Evolutionary conservation across 2,113 vertebrate species (phyloP).

Genomic region (Stigmatopora argus): DNA sequence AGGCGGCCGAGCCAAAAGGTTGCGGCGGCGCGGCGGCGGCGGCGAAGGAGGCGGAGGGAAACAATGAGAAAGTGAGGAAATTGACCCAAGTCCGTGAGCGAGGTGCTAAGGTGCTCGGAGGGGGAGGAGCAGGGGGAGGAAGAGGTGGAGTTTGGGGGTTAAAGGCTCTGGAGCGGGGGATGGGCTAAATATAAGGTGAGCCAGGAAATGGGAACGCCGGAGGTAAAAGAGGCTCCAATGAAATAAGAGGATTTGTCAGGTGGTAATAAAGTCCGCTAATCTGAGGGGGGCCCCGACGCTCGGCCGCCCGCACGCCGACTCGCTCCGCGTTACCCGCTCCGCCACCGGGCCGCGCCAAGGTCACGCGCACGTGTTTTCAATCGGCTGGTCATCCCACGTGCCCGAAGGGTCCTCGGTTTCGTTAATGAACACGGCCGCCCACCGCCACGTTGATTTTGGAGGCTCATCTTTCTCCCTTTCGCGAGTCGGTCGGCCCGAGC

Average conservation of each 20-base stretch:
- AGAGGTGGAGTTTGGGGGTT: slow-evolving; percentile 2
- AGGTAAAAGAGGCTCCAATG: slow-evolving; percentile 62
- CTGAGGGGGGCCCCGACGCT: slow-evolving; percentile 69
- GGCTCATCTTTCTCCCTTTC: slow-evolving; percentile 69
- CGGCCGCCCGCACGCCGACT: slow-evolving; percentile 71
- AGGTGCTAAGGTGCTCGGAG: slow-evolving; percentile 14
- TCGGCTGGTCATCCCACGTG: slow-evolving; percentile 1
- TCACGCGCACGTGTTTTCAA: slow-evolving; percentile 56
- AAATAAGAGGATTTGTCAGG: slow-evolving; percentile 80
- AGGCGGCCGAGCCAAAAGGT: slow-evolving; percentile 15
- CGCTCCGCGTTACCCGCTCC: slow-evolving; percentile 68
- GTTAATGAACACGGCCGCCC: slow-evolving; percentile 16
- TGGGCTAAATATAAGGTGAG: slow-evolving; percentile 13
- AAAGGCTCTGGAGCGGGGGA: not conserved
- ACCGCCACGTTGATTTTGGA: slow-evolving; percentile 64
- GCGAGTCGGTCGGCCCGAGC: slow-evolving; percentile 55
- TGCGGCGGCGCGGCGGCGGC: slow-evolving; percentile 17
- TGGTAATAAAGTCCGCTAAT: slow-evolving; percentile 82
- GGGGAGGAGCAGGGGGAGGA: not conserved
- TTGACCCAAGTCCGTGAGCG: slow-evolving; percentile 10
- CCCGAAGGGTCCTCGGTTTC: slow-evolving; percentile 10
- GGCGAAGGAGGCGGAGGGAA: slow-evolving; percentile 28
- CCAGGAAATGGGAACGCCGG: slow-evolving; percentile 30
- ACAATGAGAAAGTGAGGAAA: slow-evolving; percentile 42
- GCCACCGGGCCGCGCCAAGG: slow-evolving; percentile 73